Evolutionary conservation across 1,140 invertebrate genomes (phyloP).

Genomic region (Adelges cooleyi): DNA sequence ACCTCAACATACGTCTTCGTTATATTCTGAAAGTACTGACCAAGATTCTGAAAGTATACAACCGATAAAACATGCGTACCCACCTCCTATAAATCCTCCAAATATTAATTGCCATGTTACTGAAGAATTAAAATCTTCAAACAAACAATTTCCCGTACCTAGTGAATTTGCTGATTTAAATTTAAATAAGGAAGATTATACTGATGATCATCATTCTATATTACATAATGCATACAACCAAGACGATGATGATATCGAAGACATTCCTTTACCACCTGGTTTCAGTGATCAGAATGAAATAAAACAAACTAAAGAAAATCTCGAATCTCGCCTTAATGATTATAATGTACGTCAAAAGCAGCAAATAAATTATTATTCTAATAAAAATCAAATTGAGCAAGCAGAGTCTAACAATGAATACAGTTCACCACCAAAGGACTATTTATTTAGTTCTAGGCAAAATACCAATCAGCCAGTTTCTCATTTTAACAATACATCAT

Average conservation of each 20-base stretch:
- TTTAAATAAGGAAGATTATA: not conserved
- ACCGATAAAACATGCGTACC: not conserved
- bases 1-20: constrained; percentile 23
- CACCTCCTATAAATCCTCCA: not conserved
- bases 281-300: not conserved
- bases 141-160: constrained; percentile 16
- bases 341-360: not conserved
- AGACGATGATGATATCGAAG: not conserved
- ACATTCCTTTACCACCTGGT: not conserved
- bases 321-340: not conserved
- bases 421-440: not conserved
- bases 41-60: constrained; percentile 17
- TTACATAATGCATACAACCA: constrained; percentile 21
- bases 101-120: not conserved
- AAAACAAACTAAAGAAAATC: constrained; percentile 11
- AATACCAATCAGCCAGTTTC: not conserved
- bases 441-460: no score
- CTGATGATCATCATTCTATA: constrained; percentile 12
- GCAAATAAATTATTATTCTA: not conserved
- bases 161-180: constrained; percentile 23
- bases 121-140: constrained; percentile 11
- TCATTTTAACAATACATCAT: not conserved
- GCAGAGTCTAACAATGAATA: not conserved
- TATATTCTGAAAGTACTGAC: constrained; percentile 22
- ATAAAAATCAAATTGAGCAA: not conserved